phyloP scores from a whole-genome alignment of 2,797 vertebrate genomes.

The Argya squamiceps region DNA sequence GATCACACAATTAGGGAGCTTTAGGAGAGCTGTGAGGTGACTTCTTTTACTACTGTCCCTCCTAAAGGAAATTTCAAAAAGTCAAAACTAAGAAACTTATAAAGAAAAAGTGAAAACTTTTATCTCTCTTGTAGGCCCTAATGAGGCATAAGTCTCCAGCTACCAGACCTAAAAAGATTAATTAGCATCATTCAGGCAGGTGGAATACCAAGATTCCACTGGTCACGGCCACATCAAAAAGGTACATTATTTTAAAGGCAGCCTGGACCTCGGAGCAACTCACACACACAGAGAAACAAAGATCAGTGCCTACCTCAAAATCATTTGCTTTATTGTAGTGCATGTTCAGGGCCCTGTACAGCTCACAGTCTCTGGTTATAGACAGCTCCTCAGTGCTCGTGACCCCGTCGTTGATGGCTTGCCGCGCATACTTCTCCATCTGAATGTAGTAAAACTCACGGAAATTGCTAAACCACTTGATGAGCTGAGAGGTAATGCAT shows the following conservation, averaged over 20 bases:
- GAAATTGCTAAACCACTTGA: conserved; percentile 99
- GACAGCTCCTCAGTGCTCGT: conserved; percentile 91
- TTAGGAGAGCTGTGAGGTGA: not conserved
- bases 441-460: conserved; percentile 99
- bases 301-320: conserved; percentile 90
- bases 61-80: conserved; percentile 22
- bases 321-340: conserved; percentile 99
- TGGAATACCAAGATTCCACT: not conserved
- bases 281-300: conserved; percentile 25
- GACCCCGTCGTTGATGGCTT: conserved; percentile 95
- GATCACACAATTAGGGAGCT: not conserved
- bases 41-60: not conserved
- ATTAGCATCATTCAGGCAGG: not conserved
- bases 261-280: not conserved
- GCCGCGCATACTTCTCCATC: conserved; percentile 98
- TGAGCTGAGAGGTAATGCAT: conserved; percentile 99
- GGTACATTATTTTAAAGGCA: conserved; percentile 7
- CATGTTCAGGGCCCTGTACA: conserved; percentile 98
- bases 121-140: not conserved
- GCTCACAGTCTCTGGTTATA: conserved; percentile 97
- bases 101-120: not conserved
- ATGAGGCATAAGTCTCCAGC: not conserved
- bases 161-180: not conserved
- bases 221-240: not conserved
- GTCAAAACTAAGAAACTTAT: not conserved